Base-by-base conservation (phyloP, 2,888 invertebrate species). In the Harmothoe impar region DNA sequence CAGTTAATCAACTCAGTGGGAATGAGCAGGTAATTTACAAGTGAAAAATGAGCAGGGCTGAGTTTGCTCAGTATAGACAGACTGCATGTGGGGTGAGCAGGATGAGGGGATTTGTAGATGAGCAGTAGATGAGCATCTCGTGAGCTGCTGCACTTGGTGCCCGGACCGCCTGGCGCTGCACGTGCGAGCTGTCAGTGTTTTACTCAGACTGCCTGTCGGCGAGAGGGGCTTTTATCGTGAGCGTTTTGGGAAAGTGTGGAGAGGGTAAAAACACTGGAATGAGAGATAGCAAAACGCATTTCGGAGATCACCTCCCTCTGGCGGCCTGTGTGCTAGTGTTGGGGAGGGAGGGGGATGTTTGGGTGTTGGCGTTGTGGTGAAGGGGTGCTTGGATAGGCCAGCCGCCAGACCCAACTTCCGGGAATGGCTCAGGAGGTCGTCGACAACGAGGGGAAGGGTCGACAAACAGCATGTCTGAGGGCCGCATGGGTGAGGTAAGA, bases 101-200 rank as follows among this genome's bases (percentile, higher is more conserved):
- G 62, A n/a, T n/a, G n/a, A 62, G 62, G 62, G 3, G 62, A 12
- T 20, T 62, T 62, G n/a, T n/a, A 62, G 62, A 62, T 62, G 62
- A 62, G 62, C 72, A 72, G 29, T 29, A 72, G 29, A 72, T 15
- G 72, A 25, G 72, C 62, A n/a, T 62, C 62, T 62, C 62, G 23
- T 62, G 23, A 62, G 62, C 62, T 62, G 10, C 72, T 29, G 72
- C 72, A 72, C 72, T 29, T 25, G 72, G 72, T 72, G 72, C 72
- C 72, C 72, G 72, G 72, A 29, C 72, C 72, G 72, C 25, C 72
- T 72, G 72, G 72, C 31, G 72, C 72, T 29, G 72, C 72, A 72
- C 72, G 72, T 72, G 72, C 29, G 72, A 72, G 72, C 72, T 29
- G 72, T 72, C 72, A 72, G 72, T n/a, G 29, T 72, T 29, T 72